A percentile compares a stretch with the other conserved stretches of the same genome.
Evolutionary conservation across 2,888 invertebrate species (phyloP).

Genomic region (Agrochola lota): DNA sequence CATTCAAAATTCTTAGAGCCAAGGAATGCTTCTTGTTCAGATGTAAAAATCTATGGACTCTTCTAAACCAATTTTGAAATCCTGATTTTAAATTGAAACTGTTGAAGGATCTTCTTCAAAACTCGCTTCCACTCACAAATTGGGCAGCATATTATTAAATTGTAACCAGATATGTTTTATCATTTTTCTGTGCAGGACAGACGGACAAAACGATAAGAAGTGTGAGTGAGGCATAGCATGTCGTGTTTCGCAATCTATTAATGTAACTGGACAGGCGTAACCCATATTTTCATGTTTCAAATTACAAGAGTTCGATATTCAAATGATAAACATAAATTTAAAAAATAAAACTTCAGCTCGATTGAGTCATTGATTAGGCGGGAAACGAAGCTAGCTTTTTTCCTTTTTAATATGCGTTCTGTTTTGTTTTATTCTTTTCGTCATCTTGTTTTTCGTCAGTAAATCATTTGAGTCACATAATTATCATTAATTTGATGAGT

Average conservation of each 20-base stretch:
- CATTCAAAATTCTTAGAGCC: neutral
- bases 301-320: conserved; percentile 30
- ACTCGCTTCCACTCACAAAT: conserved; percentile 65
- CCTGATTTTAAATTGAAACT: neutral
- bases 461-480: neutral
- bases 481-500: neutral
- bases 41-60: neutral
- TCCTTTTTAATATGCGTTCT: neutral
- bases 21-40: neutral
- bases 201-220: conserved; percentile 80
- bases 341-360: neutral
- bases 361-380: conserved; percentile 1
- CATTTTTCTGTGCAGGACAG: conserved; percentile 86
- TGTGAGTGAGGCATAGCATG: conserved; percentile 72
- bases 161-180: conserved; percentile 87
- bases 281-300: conserved; percentile 38
- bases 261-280: conserved; percentile 43
- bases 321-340: conserved; percentile 7
- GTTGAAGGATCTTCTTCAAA: neutral
- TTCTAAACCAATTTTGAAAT: neutral
- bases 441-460: neutral
- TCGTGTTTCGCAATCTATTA: conserved; percentile 78
- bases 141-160: conserved; percentile 72
- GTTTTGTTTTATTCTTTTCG: neutral
- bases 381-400: neutral